phyloP scores from a whole-genome alignment of 1,140 invertebrate species.

The Aphaenogaster rudis region DNA sequence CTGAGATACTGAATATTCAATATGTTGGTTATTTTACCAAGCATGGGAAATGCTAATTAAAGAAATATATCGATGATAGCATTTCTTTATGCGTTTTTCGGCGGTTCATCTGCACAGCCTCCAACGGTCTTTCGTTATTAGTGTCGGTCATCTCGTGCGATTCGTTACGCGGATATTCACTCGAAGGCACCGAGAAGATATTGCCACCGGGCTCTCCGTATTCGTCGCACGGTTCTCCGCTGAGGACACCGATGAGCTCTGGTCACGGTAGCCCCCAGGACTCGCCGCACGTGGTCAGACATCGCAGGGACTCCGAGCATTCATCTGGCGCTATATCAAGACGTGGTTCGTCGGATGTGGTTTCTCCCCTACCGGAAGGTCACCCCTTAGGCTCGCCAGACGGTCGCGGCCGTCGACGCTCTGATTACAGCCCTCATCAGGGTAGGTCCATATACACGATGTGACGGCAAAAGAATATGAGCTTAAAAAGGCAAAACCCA shows the following conservation, averaged over 20 bases:
- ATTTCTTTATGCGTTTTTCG: background rate
- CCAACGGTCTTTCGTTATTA: constrained; percentile 54
- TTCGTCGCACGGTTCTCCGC: constrained; percentile 80
- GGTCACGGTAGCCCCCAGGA: constrained; percentile 81
- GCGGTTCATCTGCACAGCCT: background rate
- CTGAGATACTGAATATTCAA: background rate
- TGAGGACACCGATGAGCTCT: constrained; percentile 81
- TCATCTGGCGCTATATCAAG: constrained; percentile 74
- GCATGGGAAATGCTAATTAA: background rate
- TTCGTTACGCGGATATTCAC: constrained; percentile 70
- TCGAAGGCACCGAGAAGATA: constrained; percentile 81
- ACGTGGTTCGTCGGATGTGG: constrained; percentile 77
- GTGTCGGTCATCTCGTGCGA: constrained; percentile 22
- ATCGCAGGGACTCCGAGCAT: constrained; percentile 81
- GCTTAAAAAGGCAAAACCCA: background rate
- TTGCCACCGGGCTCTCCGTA: constrained; percentile 76
- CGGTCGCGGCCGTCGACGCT: constrained; percentile 76
- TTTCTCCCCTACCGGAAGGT: constrained; percentile 77
- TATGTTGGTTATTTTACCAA: background rate
- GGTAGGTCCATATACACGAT: constrained; percentile 77
- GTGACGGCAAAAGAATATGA: constrained; percentile 12
- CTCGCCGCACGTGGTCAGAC: constrained; percentile 79
- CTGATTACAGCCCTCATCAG: constrained; percentile 82
- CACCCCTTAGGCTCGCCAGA: constrained; percentile 79
- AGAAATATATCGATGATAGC: background rate